Base-by-base conservation (phyloP, 1,140 invertebrate genomes). In the Monochamus saltuarius region DNA sequence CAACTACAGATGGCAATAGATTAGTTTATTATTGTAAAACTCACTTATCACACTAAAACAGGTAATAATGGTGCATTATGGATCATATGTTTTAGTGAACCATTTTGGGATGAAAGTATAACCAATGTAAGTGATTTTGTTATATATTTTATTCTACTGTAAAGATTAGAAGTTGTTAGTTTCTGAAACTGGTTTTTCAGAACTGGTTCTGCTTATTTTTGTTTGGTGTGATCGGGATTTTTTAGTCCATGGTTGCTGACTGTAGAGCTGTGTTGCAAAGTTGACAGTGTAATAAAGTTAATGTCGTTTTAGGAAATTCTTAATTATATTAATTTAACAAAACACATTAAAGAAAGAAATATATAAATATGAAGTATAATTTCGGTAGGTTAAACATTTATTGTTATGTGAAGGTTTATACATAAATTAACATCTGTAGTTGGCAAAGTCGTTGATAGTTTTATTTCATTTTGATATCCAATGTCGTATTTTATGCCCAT, bases 51-150 rank as follows among this genome's bases (percentile, higher is more conserved):
- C 54, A 66, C 36, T 62, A 45, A 56, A 60, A 49, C 38, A 46
- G 37, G 61, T 58, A 64, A 68, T 68, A 59, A 68, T 70, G 66
- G 69, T 70, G 64, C 56, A 62, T 56, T 61, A 63, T 56, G 63
- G 65, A 70, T 66, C 57, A 68, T 66, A 70, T 68, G 62, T 68
- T 68, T 62, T 66, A 34, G 59, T 66, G 57, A 68, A 57, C 42
- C 45, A 61, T 50, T 65, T 62, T 37, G 59, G 38, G 35, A 51
- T 56, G 55, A 65, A 53, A 56, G 9, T 39, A 46, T 43, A 38
- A 16, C 39, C 36, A 59, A 54, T 52, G 59, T 67, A 65, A 65
- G 62, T 67, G 11, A 54, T 54, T 29, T 46, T 42, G 10, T 35
- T 14, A 10, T 40, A 37, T 29, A n/a, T 35, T n/a, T 47, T 37